A percentile compares a stretch with the other conserved stretches of the same genome.
Conservation (phyloP, 2,113 vertebrate species). For the Rhinoptilus africanus region DNA sequence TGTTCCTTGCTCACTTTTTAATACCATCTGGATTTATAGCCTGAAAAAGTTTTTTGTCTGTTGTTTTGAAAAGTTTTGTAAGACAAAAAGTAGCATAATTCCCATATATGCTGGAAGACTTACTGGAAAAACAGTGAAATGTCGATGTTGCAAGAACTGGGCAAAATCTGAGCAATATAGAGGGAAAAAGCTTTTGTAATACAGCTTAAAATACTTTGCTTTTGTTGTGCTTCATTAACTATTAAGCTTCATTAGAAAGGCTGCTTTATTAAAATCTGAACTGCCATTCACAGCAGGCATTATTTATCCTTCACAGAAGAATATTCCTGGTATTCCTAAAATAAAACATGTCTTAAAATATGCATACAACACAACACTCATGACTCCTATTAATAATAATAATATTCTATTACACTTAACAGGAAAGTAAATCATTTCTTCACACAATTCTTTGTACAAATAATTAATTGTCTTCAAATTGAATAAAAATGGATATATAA, state of each 20-base stretch:
- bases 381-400: neutral
- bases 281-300: neutral
- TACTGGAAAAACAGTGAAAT: slow-evolving; percentile 39
- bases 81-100: slow-evolving; percentile 2
- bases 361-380: neutral
- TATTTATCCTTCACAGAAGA: neutral
- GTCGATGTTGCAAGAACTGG: slow-evolving; percentile 29
- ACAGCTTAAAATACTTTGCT: neutral
- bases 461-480: neutral
- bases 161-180: neutral
- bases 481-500: neutral
- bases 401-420: neutral
- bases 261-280: neutral
- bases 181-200: slow-evolving; percentile 2
- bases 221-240: neutral
- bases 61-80: slow-evolving; percentile 27
- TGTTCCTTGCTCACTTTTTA: slow-evolving; percentile 26
- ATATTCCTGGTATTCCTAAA: neutral
- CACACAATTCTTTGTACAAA: neutral
- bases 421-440: neutral
- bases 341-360: neutral
- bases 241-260: neutral
- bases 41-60: neutral
- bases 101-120: slow-evolving; percentile 10
- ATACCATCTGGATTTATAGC: slow-evolving; percentile 10